Evolutionary conservation across 2,888 invertebrate genomes (phyloP).

Genomic region (Azorinus chamasolen): DNA sequence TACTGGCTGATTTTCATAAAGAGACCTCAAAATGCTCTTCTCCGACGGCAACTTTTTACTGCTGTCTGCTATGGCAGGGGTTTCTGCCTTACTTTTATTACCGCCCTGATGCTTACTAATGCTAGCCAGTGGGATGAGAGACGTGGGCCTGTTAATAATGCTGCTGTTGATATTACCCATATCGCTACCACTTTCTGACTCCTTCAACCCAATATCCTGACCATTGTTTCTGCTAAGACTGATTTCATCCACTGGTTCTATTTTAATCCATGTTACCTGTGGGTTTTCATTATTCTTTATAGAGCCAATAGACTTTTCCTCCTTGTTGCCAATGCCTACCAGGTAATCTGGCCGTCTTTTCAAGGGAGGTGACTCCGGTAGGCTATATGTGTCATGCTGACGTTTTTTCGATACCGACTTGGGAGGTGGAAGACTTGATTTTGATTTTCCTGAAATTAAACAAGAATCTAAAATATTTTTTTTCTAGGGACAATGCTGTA

Average conservation of each 20-base stretch:
- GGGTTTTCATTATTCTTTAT: conserved; percentile 6
- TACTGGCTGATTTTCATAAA: conserved; percentile 51
- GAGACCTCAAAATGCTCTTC: conserved; percentile 47
- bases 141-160: conserved; percentile 43
- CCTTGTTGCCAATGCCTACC: background rate
- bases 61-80: background rate
- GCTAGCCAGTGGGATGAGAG: conserved; percentile 53
- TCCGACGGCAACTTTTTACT: conserved; percentile 24
- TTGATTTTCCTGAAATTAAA: no score
- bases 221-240: background rate
- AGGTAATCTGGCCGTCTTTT: conserved; percentile 12
- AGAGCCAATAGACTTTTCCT: background rate
- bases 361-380: conserved; percentile 7
- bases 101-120: conserved; percentile 47
- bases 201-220: no score
- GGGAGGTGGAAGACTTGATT: conserved; percentile 25
- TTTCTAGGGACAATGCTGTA: no score
- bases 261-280: conserved; percentile 47
- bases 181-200: no score
- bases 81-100: conserved; percentile 18
- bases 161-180: conserved; percentile 8
- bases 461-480: no score
- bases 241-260: conserved; percentile 48
- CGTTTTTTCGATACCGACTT: conserved; percentile 39
- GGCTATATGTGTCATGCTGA: conserved; percentile 7